These are phyloP conservation scores for Barypeithes pellucidus DNA, from an alignment of 2,888 invertebrate species.

Conservation along the genomic window DNA sequence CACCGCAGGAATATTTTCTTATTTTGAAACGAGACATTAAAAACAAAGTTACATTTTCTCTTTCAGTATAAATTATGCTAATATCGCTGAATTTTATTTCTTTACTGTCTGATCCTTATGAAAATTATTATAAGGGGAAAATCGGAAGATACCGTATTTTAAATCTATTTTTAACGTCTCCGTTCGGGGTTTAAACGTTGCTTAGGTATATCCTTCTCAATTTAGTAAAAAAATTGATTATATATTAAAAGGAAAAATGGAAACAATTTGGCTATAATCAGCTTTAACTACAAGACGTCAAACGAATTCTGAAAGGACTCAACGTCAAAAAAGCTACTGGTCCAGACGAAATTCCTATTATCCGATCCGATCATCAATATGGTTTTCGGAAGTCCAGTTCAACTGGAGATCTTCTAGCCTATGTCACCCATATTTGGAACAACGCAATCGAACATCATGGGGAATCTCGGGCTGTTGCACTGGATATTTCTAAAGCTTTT, in stretches of 20 bases:
- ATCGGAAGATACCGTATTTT: conserved; percentile 14
- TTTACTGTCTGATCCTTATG: conserved; percentile 6
- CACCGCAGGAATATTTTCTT: neutral
- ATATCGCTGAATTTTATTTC: conserved; percentile 9
- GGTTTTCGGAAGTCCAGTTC: too few relatives aligned
- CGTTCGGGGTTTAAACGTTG: neutral
- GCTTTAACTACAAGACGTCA: conserved; percentile 5
- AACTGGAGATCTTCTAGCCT: too few relatives aligned
- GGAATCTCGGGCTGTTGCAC: too few relatives aligned
- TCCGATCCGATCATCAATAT: too few relatives aligned
- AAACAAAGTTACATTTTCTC: conserved; percentile 10
- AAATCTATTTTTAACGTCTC: conserved; percentile 7
- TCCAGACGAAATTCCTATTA: too few relatives aligned
- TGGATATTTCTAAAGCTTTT: too few relatives aligned
- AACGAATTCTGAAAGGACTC: conserved; percentile 26
- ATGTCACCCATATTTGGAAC: too few relatives aligned
- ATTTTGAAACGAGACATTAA: conserved; percentile 20
- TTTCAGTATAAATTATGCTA: conserved; percentile 13
- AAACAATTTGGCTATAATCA: too few relatives aligned
- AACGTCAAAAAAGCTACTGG: too few relatives aligned
- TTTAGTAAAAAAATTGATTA: neutral
- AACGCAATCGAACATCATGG: too few relatives aligned
- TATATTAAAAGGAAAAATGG: neutral
- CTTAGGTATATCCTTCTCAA: neutral
- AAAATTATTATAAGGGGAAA: conserved; percentile 12